Conservation (phyloP, 2,113 vertebrate species). For the Callionymus lyra region DNA sequence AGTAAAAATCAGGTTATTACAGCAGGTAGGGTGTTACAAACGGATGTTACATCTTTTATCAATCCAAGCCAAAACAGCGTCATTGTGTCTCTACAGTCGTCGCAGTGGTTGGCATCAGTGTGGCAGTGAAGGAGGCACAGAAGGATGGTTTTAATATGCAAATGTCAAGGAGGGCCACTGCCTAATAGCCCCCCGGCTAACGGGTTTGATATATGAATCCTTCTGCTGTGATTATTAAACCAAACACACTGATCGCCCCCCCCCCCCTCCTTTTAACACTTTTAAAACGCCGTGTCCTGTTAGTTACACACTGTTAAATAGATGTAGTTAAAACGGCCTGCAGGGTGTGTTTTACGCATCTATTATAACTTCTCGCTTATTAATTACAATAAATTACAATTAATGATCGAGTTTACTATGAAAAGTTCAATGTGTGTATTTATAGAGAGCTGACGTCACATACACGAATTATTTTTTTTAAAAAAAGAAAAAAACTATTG, state of each 20-base stretch:
- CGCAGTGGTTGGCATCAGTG: conserved; percentile 32
- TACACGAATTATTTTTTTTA: neutral
- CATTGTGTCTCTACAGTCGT: conserved; percentile 32
- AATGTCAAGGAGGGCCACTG: conserved; percentile 58
- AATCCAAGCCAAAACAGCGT: conserved; percentile 17
- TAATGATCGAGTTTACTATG: too few species aligned
- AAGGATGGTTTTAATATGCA: conserved; percentile 59
- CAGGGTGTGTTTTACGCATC: neutral
- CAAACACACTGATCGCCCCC: conserved; percentile 34
- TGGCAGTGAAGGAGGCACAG: conserved; percentile 32
- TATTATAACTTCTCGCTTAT: too few species aligned
- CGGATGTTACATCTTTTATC: conserved; percentile 19
- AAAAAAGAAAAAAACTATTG: neutral
- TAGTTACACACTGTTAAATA: conserved; percentile 28
- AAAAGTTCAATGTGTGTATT: neutral
- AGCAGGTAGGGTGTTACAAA: conserved; percentile 24
- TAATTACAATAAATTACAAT: too few species aligned
- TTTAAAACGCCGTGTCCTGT: conserved; percentile 15
- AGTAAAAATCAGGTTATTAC: too few species aligned
- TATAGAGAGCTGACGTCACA: neutral
- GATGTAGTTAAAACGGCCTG: conserved; percentile 21
- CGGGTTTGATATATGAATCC: conserved; percentile 60
- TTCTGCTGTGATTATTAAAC: conserved; percentile 66
- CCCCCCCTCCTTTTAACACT: neutral
- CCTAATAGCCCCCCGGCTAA: conserved; percentile 61